phyloP scores from a whole-genome alignment of 2,888 invertebrate genomes.

The Erebia ligea region DNA sequence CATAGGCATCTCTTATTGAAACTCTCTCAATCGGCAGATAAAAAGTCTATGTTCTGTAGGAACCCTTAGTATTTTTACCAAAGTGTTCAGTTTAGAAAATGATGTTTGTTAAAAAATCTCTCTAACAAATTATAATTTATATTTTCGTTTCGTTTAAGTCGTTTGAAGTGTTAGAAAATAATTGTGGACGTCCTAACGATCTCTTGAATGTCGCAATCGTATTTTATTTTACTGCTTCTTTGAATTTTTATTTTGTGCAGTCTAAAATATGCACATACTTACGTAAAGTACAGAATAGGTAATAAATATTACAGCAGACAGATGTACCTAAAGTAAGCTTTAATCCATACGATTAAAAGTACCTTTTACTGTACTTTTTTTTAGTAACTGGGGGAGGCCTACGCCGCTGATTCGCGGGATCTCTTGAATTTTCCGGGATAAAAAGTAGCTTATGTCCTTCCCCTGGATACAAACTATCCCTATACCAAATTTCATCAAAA shows the following conservation, averaged over 20 bases:
- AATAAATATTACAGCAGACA: no score
- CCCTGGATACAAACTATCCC: no score
- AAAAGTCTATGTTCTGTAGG: background rate
- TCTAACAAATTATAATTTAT: conserved; percentile 11
- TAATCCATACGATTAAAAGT: no score
- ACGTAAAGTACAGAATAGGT: background rate
- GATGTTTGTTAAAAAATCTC: conserved; percentile 3
- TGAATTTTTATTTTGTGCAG: background rate
- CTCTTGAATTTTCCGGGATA: no score
- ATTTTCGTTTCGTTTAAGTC: conserved; percentile 13
- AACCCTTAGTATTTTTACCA: conserved; percentile 8
- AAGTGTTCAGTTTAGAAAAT: conserved; percentile 12
- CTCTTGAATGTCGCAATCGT: background rate
- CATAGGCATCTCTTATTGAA: no score
- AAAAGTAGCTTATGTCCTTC: no score
- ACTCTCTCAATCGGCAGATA: no score
- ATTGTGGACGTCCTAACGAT: conserved; percentile 4
- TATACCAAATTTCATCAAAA: no score
- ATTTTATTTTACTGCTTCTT: background rate
- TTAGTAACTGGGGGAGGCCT: no score
- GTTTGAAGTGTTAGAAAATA: conserved; percentile 18
- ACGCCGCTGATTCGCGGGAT: no score
- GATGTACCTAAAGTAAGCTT: no score
- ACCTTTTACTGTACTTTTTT: no score
- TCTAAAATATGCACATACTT: background rate